Percentiles rank a stretch among this genome's conserved stretches.
These are phyloP conservation scores for Labia minor DNA, from an alignment of 2,888 invertebrate species.

Conservation along the genomic window DNA sequence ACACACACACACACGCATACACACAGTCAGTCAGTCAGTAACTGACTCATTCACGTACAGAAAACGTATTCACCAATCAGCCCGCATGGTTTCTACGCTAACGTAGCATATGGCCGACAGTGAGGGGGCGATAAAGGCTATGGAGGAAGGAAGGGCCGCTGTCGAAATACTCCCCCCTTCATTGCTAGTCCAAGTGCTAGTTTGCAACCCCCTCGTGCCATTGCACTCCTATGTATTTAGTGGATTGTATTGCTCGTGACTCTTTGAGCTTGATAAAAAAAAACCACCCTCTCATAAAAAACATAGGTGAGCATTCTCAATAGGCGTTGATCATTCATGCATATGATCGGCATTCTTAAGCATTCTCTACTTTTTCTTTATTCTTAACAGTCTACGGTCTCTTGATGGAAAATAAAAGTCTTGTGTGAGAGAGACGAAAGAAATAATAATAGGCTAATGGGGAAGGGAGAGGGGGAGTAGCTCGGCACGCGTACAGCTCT, in stretches of 20 bases:
- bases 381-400: not conserved
- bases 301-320: not conserved
- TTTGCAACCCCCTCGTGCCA: constrained; percentile 13
- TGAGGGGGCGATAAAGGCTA: not conserved
- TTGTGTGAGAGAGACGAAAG: not conserved
- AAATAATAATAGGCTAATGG: not conserved
- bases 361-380: not conserved
- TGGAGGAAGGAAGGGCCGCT: too few species aligned
- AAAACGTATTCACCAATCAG: not conserved
- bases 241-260: not conserved
- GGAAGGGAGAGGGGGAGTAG: not conserved
- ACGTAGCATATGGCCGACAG: not conserved
- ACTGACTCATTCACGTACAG: not conserved
- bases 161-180: not conserved
- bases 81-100: not conserved
- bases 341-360: constrained; percentile 13
- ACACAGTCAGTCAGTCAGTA: too few species aligned
- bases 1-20: not conserved
- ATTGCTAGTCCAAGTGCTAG: not conserved
- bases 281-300: constrained; percentile 13
- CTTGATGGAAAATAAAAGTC: constrained; percentile 1
- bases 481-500: not conserved
- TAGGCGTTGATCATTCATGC: constrained; percentile 8
- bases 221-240: not conserved
- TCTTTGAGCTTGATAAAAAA: not conserved